Evolutionary conservation across 2,113 vertebrate genomes (phyloP), one percentile per base, ranked within the genome.

Genomic region (Otocyon megalotis): DNA sequence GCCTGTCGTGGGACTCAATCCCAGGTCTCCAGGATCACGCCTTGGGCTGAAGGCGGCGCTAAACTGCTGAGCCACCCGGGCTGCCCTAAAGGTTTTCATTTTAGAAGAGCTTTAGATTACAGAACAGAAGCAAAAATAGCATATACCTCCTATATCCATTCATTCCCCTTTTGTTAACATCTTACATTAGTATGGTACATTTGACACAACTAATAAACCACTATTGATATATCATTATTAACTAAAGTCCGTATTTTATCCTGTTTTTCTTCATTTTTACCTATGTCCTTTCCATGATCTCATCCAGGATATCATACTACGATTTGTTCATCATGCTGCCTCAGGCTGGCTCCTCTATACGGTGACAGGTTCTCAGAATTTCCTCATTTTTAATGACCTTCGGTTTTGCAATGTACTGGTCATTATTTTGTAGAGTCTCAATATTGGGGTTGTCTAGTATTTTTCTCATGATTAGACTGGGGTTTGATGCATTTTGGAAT

Each of bases 121-220:
- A 56, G 50, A 90, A 81, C 32, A 43, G 32, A 60, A 48, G 53
- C 74, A 87, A 67, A 97, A 90, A 60, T 54, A 95, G 26, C 50
- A 30, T 24, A 32, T 65, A 67, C 10, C 15, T 50, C 26, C 32
- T 19, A 56, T 8, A n/a, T 50, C 74, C 56, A 53, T 90, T 71
- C 56, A 53, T 90, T 71, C 53, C 89, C 30, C 74, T 86, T 86
- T 74, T 24, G 5, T 74, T 76, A 62, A 28, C 14, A 82, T 54
- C n/a, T 72, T 71, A 37, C 9, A 54, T 71, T 54, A 82, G 8
- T 43, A 71, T 43, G 9, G 35, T 26, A 28, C 19, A 26, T 32
- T 83, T 79, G 54, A 32, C 22, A 84, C 19, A 80, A 60, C 20
- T 17, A 56, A 37, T 72, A 32, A 88, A 86, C 30, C 3, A 74